Base-by-base conservation (phyloP, 2,797 vertebrate genomes). In the Trachurus trachurus region DNA sequence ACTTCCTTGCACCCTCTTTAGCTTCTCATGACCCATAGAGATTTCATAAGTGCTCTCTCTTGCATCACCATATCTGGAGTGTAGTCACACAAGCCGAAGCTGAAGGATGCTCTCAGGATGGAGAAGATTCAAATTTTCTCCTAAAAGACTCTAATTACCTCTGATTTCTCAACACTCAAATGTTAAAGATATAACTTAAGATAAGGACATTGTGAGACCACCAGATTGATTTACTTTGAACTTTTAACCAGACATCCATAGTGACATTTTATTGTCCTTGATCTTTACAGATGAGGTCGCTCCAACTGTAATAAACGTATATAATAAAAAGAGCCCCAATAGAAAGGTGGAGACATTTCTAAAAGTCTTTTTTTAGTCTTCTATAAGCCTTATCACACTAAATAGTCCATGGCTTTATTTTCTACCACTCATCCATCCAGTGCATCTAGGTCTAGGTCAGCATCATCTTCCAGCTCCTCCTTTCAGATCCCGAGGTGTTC, bases 1-100 rank as follows among this genome's bases (percentile, higher is more conserved):
- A 75, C 76, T 71, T 86, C 77, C 57, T 31, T 78, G 74, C 74
- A 66, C 44, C 65, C 62, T 81, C 78, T 84, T 82, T 50, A 75
- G 74, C 80, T 17, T 74, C 78, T 64, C 52, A 1, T 50, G 71
- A 82, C 67, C 82, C 73, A 67, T 13, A 19, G 77, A 75, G 85
- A 74, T 68, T 82, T 78, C 11, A 12, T 22, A 84, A 83, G 78
- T 67, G 81, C 76, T 83, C 71, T 61, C 45, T 73, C 47, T 34
- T 22, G 16, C 37, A 34, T 68, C 16, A 0, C 29, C 9, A 2
- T 65, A 60, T 74, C 57, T 86, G 9, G 34, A 76, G 57, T 78
- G 50, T 49, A 66, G 59, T 71, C 66, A 44, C 71, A 87, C 34
- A 57, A 61, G 71, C 15, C 29, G 15, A 56, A 74, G 42, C 37